Percentiles rank a stretch among this genome's conserved stretches.
These are phyloP conservation scores for Hephaestus fuliginosus DNA, from an alignment of 2,797 vertebrate genomes.

Conservation along the genomic window DNA sequence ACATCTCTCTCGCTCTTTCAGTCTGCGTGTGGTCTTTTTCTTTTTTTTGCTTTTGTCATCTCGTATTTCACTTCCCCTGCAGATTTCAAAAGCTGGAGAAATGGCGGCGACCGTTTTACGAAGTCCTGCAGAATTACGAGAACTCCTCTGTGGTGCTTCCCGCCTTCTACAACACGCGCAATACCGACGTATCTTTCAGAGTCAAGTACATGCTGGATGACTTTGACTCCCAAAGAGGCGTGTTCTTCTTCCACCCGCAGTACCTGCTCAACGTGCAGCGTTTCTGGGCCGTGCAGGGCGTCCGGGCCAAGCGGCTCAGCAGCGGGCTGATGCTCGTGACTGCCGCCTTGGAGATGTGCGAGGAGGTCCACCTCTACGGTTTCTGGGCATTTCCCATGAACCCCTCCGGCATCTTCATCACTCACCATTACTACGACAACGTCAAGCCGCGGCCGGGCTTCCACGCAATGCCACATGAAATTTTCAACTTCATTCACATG, in stretches of 20 bases:
- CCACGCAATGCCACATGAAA: slow-evolving; percentile 98
- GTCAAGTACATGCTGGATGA: slow-evolving; percentile 99
- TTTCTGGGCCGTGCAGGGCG: slow-evolving; percentile 95
- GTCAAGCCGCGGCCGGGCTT: slow-evolving; percentile 98
- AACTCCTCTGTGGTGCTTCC: slow-evolving; percentile 97
- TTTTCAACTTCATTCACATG: slow-evolving; percentile 98
- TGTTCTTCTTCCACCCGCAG: slow-evolving; percentile 98
- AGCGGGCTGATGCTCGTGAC: slow-evolving; percentile 97
- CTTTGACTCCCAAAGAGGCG: slow-evolving; percentile 91
- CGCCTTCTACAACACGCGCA: slow-evolving; percentile 97
- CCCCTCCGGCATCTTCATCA: slow-evolving; percentile 94
- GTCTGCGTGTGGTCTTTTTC: background rate
- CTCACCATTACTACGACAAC: slow-evolving; percentile 99
- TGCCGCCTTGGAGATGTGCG: slow-evolving; percentile 95
- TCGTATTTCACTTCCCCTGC: slow-evolving; percentile 12
- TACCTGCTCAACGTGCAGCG: slow-evolving; percentile 96
- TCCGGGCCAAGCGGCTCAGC: slow-evolving; percentile 95
- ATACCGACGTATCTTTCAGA: slow-evolving; percentile 96
- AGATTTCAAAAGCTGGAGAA: slow-evolving; percentile 98
- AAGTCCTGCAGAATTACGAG: slow-evolving; percentile 93
- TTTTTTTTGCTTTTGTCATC: background rate
- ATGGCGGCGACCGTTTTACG: slow-evolving; percentile 96
- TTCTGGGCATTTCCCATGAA: slow-evolving; percentile 99
- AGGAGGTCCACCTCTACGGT: slow-evolving; percentile 98
- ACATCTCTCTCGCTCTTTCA: background rate